A percentile compares a stretch with the other conserved stretches of the same genome.
These are phyloP conservation scores for Emmelina monodactyla DNA, from an alignment of 2,888 invertebrate species.

Conservation along the genomic window DNA sequence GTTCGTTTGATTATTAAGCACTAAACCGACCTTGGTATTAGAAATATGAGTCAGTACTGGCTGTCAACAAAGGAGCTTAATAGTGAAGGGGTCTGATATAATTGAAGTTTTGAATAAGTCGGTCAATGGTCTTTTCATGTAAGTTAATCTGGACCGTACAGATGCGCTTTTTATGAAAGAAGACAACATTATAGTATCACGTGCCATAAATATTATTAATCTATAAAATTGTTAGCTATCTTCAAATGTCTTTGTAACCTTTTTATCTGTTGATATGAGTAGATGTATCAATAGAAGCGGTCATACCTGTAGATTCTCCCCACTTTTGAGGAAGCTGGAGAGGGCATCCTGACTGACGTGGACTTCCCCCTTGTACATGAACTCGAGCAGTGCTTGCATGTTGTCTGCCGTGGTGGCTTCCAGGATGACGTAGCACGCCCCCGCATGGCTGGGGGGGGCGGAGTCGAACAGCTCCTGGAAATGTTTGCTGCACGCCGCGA, in stretches of 20 bases:
- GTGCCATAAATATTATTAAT: too few relatives aligned
- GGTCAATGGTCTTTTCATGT: conserved; percentile 1
- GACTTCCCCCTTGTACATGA: conserved; percentile 95
- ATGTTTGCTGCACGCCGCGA: conserved; percentile 93
- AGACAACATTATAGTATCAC: too few relatives aligned
- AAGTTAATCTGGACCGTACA: too few relatives aligned
- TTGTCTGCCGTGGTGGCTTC: conserved; percentile 90
- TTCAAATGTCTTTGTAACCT: too few relatives aligned
- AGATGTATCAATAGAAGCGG: too few relatives aligned
- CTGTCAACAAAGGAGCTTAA: not conserved
- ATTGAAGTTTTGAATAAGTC: not conserved
- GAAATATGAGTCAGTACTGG: not conserved
- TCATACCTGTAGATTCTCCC: conserved; percentile 84
- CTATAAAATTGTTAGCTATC: too few relatives aligned
- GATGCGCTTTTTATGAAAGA: not conserved
- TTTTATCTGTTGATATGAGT: too few relatives aligned
- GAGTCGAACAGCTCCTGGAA: conserved; percentile 91
- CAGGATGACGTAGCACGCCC: conserved; percentile 84
- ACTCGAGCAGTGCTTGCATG: conserved; percentile 89
- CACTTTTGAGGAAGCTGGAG: conserved; percentile 90
- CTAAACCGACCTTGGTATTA: not conserved
- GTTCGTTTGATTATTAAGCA: not conserved
- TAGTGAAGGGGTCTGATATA: conserved; percentile 1
- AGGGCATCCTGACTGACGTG: conserved; percentile 92
- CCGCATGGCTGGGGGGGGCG: conserved; percentile 80